A percentile compares a stretch with the other conserved stretches of the same genome.
phyloP scores from a whole-genome alignment of 1,140 invertebrate genomes.

The Chlorops oryzae region DNA sequence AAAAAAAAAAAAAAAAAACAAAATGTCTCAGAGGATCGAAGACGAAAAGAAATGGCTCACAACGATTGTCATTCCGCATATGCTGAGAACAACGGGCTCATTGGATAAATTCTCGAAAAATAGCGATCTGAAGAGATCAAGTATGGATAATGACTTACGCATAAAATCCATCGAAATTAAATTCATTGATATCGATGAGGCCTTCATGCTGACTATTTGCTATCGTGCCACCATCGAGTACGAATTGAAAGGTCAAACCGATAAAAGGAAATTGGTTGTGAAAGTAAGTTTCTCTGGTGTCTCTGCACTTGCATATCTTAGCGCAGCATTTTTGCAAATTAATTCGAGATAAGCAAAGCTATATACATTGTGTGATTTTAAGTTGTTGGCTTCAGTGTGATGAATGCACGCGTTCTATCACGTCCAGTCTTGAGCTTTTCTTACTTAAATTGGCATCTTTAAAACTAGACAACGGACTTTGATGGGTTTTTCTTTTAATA shows the following conservation, averaged over 20 bases:
- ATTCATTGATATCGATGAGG: slow-evolving; percentile 30
- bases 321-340: background rate
- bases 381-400: no score
- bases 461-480: no score
- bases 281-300: slow-evolving; percentile 20
- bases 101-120: no score
- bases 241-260: slow-evolving; percentile 15
- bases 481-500: no score
- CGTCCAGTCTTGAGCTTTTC: no score
- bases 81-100: slow-evolving; percentile 6
- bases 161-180: slow-evolving; percentile 21
- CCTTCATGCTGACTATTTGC: slow-evolving; percentile 37
- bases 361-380: no score
- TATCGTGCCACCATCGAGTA: slow-evolving; percentile 25
- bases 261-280: slow-evolving; percentile 23
- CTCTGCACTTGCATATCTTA: background rate
- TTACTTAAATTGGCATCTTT: no score
- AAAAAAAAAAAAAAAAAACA: background rate
- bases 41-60: slow-evolving; percentile 10
- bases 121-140: slow-evolving; percentile 18
- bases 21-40: background rate
- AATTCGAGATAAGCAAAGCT: background rate
- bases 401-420: no score
- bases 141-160: slow-evolving; percentile 20
- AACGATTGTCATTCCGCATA: slow-evolving; percentile 1